phyloP scores from a whole-genome alignment of 64 coral and sea anemone genomes.

The Montipora cactus region DNA sequence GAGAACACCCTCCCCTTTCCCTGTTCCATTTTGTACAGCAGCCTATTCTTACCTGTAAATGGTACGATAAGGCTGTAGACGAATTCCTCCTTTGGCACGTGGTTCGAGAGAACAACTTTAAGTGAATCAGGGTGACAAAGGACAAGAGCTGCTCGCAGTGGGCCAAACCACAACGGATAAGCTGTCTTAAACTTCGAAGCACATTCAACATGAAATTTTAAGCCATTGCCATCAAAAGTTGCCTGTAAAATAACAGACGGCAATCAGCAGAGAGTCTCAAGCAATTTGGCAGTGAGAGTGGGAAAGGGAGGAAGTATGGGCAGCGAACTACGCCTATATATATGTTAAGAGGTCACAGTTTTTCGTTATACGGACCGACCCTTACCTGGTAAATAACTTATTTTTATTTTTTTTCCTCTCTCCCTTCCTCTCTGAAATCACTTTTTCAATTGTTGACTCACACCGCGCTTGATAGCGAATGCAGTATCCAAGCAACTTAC shows the following conservation, averaged over 20 bases:
- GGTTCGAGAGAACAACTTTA: slow-evolving; percentile 55
- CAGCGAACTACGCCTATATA: too few species aligned
- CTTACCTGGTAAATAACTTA: too few species aligned
- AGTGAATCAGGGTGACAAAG: slow-evolving; percentile 74
- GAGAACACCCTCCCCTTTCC: too few species aligned
- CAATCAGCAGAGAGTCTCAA: background rate
- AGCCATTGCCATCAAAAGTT: slow-evolving; percentile 80
- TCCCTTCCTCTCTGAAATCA: too few species aligned
- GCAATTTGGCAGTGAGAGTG: too few species aligned
- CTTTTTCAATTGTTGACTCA: too few species aligned
- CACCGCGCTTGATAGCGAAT: too few species aligned
- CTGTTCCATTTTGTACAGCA: background rate
- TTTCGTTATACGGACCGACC: too few species aligned
- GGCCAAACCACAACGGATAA: slow-evolving; percentile 80
- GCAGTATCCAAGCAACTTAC: too few species aligned
- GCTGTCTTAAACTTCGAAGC: slow-evolving; percentile 70
- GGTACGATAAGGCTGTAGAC: slow-evolving; percentile 78
- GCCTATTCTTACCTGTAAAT: slow-evolving; percentile 68
- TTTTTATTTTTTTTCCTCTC: too few species aligned
- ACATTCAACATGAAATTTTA: slow-evolving; percentile 79
- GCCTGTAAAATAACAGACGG: slow-evolving; percentile 13
- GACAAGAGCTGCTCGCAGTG: slow-evolving; percentile 68
- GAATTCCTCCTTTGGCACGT: slow-evolving; percentile 83
- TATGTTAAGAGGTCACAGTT: too few species aligned
- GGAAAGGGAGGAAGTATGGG: too few species aligned